Evolutionary conservation across 1,140 invertebrate genomes (phyloP).

Genomic region (Pseudomyrmex dendroicus): DNA sequence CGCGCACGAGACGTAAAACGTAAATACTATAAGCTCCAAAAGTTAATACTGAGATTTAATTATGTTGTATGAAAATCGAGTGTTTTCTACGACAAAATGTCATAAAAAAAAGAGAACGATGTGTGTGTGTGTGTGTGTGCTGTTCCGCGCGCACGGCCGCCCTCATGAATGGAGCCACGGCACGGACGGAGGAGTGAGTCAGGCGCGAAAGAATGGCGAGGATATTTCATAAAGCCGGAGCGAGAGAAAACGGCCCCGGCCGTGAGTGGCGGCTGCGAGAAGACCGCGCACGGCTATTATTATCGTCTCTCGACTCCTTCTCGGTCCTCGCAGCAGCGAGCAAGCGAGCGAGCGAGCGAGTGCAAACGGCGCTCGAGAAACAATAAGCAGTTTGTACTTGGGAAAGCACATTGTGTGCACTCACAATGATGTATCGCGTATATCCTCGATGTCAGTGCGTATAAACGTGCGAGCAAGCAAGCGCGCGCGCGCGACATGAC

Average conservation of each 20-base stretch:
- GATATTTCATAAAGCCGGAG: constrained; percentile 72
- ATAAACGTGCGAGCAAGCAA: not conserved
- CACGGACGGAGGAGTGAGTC: constrained; percentile 65
- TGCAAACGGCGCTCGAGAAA: constrained; percentile 55
- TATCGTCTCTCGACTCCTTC: constrained; percentile 66
- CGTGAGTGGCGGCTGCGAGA: constrained; percentile 41
- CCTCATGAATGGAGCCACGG: constrained; percentile 74
- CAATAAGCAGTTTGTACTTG: constrained; percentile 76
- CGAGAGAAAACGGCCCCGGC: constrained; percentile 67
- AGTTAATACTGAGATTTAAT: no score
- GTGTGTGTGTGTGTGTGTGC: constrained; percentile 9
- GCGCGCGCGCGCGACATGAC: not conserved
- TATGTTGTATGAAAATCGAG: not conserved
- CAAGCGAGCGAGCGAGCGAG: constrained; percentile 23
- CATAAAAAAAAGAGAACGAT: constrained; percentile 47
- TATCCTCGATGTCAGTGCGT: constrained; percentile 46
- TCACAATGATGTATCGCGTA: constrained; percentile 57
- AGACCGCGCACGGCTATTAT: constrained; percentile 70
- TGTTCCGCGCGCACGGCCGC: constrained; percentile 66
- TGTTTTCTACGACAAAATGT: not conserved
- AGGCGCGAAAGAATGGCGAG: constrained; percentile 72
- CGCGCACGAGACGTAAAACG: no score
- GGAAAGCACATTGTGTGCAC: constrained; percentile 44
- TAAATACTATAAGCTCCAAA: no score
- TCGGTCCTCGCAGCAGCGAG: constrained; percentile 54